These are phyloP conservation scores for Tryphoninae sp. DNA, from an alignment of 2,888 invertebrate genomes.

Conservation along the genomic window DNA sequence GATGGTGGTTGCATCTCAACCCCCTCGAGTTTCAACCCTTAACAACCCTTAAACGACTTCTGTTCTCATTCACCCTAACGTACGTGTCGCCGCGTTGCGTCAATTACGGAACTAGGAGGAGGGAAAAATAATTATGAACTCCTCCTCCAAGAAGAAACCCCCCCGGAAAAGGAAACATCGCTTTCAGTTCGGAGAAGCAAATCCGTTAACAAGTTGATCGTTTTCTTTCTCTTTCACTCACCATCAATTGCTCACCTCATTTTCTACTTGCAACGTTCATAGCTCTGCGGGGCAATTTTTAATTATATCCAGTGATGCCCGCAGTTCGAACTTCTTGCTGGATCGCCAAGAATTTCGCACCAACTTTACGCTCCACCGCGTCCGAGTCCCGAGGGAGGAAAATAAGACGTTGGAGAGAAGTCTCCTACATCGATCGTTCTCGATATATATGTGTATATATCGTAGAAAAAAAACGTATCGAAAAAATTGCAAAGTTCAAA, in stretches of 20 bases:
- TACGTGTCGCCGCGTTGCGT: slow-evolving; percentile 20
- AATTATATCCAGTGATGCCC: slow-evolving; percentile 47
- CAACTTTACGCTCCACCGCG: slow-evolving; percentile 46
- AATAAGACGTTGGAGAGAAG: slow-evolving; percentile 11
- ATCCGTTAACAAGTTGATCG: slow-evolving; percentile 13
- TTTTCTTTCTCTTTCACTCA: slow-evolving; percentile 19
- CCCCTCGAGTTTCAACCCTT: background rate
- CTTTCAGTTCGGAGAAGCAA: slow-evolving; percentile 29
- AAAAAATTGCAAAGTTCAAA: slow-evolving; percentile 33
- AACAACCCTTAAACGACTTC: background rate
- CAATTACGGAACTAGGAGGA: slow-evolving; percentile 33
- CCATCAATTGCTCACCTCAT: background rate
- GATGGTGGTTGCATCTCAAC: background rate
- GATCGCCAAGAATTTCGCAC: slow-evolving; percentile 47
- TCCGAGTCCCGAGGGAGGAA: slow-evolving; percentile 23
- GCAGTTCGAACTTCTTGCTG: slow-evolving; percentile 41
- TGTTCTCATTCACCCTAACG: background rate
- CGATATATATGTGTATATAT: background rate
- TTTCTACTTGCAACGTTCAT: slow-evolving; percentile 22
- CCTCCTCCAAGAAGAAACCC: background rate
- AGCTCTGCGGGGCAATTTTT: background rate
- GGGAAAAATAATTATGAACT: slow-evolving; percentile 54
- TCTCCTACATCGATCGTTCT: slow-evolving; percentile 32
- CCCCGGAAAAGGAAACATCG: slow-evolving; percentile 15
- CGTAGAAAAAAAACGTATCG: background rate